phyloP scores from a whole-genome alignment of 2,113 vertebrate genomes.

The Mustela nigripes region DNA sequence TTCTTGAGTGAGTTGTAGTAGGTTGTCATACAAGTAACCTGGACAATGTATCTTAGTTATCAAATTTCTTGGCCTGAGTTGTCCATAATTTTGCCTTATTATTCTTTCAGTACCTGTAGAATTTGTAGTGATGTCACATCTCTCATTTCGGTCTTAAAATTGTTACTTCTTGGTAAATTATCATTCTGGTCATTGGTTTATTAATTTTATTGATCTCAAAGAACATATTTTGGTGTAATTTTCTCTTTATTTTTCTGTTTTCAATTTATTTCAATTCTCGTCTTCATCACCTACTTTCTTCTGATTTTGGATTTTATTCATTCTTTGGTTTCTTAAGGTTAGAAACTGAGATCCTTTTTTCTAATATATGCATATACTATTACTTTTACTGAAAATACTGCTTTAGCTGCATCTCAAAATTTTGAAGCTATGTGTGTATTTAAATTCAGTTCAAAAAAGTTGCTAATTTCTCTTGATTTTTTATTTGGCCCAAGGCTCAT shows the following conservation, averaged over 20 bases:
- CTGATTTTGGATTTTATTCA: slow-evolving; percentile 6
- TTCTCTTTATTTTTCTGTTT: not conserved
- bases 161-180: slow-evolving; percentile 27
- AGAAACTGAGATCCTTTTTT: not conserved
- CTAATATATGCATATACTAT: not conserved
- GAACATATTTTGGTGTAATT: not conserved
- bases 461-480: not conserved
- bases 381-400: not conserved
- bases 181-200: not conserved
- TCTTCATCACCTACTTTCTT: not conserved
- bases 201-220: not conserved
- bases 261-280: not conserved
- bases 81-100: not conserved
- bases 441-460: slow-evolving; percentile 72
- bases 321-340: not conserved
- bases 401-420: not conserved
- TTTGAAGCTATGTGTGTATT: slow-evolving; percentile 70
- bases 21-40: not conserved
- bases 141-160: not conserved
- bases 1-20: not conserved
- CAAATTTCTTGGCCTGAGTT: not conserved
- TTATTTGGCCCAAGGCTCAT: not conserved
- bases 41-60: not conserved
- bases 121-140: not conserved
- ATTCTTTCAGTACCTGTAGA: not conserved